A percentile compares a stretch with the other conserved stretches of the same genome.
These are phyloP conservation scores for Artibeus jamaicensis DNA, from an alignment of 2,797 vertebrate genomes.

Conservation along the genomic window DNA sequence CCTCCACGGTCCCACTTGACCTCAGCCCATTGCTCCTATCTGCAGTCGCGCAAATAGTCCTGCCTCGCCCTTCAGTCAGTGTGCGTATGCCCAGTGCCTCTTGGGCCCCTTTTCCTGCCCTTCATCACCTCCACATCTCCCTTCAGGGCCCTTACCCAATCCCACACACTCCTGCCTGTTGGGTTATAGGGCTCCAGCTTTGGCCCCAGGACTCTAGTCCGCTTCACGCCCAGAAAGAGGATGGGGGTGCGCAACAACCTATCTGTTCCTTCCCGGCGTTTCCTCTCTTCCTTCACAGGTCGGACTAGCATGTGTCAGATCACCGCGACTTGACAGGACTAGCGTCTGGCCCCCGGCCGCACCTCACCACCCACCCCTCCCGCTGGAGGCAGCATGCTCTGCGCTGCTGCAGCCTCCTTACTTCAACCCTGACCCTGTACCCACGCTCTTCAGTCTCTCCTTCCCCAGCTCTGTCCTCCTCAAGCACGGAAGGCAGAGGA, in stretches of 20 bases:
- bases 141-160: neutral
- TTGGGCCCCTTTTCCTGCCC: neutral
- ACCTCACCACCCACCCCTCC: neutral
- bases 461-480: neutral
- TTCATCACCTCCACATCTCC: neutral
- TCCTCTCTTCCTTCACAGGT: neutral
- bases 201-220: neutral
- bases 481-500: neutral
- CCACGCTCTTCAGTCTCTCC: neutral
- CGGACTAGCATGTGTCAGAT: neutral
- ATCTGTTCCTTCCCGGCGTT: neutral
- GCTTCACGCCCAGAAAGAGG: conserved; percentile 11
- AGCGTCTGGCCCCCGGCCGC: neutral
- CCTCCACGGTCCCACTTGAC: neutral
- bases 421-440: neutral
- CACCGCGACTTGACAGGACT: neutral
- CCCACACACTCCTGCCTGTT: neutral
- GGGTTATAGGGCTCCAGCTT: neutral
- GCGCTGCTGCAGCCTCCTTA: neutral
- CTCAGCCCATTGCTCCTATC: neutral
- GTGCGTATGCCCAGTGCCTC: neutral
- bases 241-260: neutral
- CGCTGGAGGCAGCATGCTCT: neutral
- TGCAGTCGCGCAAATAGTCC: neutral
- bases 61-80: neutral